Evolutionary conservation across 53 echinoderm and acorn worm genomes (phyloP).

Genomic region (Astropecten irregularis): DNA sequence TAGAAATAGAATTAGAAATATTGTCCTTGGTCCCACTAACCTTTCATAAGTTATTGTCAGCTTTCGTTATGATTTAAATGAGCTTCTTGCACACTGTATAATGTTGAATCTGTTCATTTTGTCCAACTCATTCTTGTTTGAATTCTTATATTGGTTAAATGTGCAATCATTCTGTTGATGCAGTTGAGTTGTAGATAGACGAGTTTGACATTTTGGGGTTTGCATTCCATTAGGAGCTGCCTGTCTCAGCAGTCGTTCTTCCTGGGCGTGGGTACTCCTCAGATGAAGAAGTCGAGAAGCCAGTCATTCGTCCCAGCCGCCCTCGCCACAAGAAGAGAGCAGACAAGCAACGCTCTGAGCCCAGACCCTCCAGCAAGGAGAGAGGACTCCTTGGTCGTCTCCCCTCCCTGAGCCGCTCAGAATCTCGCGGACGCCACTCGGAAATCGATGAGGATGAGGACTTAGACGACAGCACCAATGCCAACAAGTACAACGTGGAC

Average conservation of each 20-base stretch:
- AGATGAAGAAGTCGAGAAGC: slow-evolving; percentile 66
- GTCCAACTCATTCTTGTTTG: too few relatives aligned
- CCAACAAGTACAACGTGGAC: slow-evolving; percentile 63
- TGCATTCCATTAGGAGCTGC: slow-evolving; percentile 64
- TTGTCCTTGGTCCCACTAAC: background rate
- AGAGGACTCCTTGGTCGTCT: slow-evolving; percentile 29
- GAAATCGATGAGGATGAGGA: slow-evolving; percentile 70
- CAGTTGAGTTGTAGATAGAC: too few relatives aligned
- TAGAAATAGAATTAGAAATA: too few relatives aligned
- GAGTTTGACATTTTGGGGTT: too few relatives aligned
- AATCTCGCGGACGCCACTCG: slow-evolving; percentile 66
- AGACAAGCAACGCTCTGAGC: slow-evolving; percentile 16
- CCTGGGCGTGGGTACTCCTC: slow-evolving; percentile 65
- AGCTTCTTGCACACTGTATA: too few relatives aligned
- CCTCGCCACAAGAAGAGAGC: slow-evolving; percentile 67
- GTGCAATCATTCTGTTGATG: too few relatives aligned
- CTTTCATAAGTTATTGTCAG: too few relatives aligned
- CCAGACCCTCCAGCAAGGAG: slow-evolving; percentile 38
- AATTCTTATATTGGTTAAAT: too few relatives aligned
- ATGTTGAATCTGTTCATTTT: too few relatives aligned
- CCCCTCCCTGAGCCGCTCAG: slow-evolving; percentile 58
- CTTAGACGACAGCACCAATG: slow-evolving; percentile 45
- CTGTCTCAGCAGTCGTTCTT: slow-evolving; percentile 54
- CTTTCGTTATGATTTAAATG: too few relatives aligned
- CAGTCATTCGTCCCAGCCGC: slow-evolving; percentile 60